Percentiles rank a stretch among this genome's conserved stretches.
Evolutionary conservation across 2,113 vertebrate species (phyloP).

Genomic region (Leptobrachium leishanense): DNA sequence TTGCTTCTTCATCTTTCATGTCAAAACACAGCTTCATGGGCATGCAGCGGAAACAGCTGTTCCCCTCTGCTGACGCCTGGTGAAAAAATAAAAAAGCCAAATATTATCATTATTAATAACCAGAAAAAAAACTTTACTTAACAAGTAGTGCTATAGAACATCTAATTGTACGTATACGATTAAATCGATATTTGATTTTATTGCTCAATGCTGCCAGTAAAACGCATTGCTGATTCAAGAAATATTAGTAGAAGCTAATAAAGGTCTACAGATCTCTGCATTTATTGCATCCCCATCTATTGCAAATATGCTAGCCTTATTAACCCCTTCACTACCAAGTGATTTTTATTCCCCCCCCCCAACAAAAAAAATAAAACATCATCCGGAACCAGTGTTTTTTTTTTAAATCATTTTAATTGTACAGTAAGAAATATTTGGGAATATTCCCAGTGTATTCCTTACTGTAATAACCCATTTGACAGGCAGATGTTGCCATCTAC

Average conservation of each 20-base stretch:
- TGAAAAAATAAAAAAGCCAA: constrained; percentile 46
- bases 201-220: background rate
- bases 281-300: too few relatives aligned
- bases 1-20: constrained; percentile 57
- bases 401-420: too few relatives aligned
- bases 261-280: too few relatives aligned
- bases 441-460: too few relatives aligned
- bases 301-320: too few relatives aligned
- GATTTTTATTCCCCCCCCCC: background rate
- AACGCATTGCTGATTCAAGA: background rate
- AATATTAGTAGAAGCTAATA: background rate
- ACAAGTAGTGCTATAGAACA: constrained; percentile 23
- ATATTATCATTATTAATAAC: constrained; percentile 4
- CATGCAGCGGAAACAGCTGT: constrained; percentile 57
- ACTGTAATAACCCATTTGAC: too few relatives aligned
- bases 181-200: background rate
- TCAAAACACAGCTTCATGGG: constrained; percentile 52
- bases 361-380: background rate
- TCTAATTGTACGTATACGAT: background rate
- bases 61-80: constrained; percentile 53
- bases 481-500: too few relatives aligned
- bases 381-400: too few relatives aligned
- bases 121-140: constrained; percentile 35
- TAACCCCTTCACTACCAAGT: too few relatives aligned
- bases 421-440: too few relatives aligned